Percentiles rank a stretch among this genome's conserved stretches.
phyloP scores from a whole-genome alignment of 2,113 vertebrate genomes.

The Podocnemis expansa region DNA sequence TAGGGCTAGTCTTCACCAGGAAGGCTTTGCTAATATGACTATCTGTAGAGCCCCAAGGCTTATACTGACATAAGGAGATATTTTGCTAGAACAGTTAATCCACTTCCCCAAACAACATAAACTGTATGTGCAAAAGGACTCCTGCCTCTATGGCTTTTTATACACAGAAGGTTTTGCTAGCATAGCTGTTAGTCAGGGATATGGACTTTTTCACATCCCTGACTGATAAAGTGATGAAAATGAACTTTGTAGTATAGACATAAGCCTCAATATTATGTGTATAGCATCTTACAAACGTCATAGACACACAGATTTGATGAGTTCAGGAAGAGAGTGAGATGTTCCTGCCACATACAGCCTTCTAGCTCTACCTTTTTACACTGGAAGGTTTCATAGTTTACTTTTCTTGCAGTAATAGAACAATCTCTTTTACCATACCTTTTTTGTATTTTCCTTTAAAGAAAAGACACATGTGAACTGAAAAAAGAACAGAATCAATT shows the following conservation, averaged over 20 bases:
- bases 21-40: not conserved
- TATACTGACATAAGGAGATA: not conserved
- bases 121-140: not conserved
- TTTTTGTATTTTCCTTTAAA: not conserved
- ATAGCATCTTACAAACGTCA: not conserved
- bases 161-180: not conserved
- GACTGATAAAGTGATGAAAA: too few species aligned
- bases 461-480: not conserved
- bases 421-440: not conserved
- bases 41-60: not conserved
- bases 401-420: not conserved
- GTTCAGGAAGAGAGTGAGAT: not conserved
- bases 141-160: not conserved
- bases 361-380: not conserved
- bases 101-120: not conserved
- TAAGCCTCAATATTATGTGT: not conserved
- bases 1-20: not conserved
- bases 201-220: too few species aligned
- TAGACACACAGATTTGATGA: not conserved
- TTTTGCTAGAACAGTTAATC: not conserved
- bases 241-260: too few species aligned
- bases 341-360: not conserved
- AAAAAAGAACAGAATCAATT: not conserved
- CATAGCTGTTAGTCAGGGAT: not conserved
- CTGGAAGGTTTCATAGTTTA: not conserved